Base-by-base conservation (phyloP, 2,888 invertebrate genomes). In the Teinopalpus imperialis region DNA sequence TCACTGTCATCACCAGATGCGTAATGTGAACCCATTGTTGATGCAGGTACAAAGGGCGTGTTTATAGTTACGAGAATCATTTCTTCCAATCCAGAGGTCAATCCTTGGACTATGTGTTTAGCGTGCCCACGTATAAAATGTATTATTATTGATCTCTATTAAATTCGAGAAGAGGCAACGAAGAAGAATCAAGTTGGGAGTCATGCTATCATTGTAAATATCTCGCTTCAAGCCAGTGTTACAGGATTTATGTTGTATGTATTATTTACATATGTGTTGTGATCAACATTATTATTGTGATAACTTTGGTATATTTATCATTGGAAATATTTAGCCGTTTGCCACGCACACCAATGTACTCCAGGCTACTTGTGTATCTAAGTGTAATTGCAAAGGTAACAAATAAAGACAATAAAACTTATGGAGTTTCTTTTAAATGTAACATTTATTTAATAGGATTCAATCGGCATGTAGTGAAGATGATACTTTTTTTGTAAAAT, bases 11-110 rank as follows among this genome's bases (percentile, higher is more conserved):
- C 53, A 52, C 36, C 42, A 51, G 63, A 60, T 60, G 54, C 61
- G 59, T 70, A 70, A 71, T 72, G 57, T 65, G 62, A 63, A 60
- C 49, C 59, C 66, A 76, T 86, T 85, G 62, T 87, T 87, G 78
- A 77, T 80, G 74, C 88, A 88, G 88, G 88, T 88, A 88, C 87
- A 87, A 85, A 71, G 87, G 85, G 70, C 87, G 88, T 63, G 86
- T 81, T 48, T 88, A 88, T 87, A 76, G 77, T 77, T 88, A 88
- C 86, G 85, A 88, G 80, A 87, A 86, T 76, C 88, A 88, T 85
- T 88, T 87, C 86, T 88, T 87, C 87, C 81, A 86, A 74, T 74
- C 83, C 60, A 74, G 87, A 62, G 88, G 88, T 69, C 72, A 77
- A 45, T 74, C 81, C 54, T 63, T 88, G 69, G 85, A 87, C 78